Conservation (phyloP, 1,140 invertebrate genomes). For the Theocolax elegans region DNA sequence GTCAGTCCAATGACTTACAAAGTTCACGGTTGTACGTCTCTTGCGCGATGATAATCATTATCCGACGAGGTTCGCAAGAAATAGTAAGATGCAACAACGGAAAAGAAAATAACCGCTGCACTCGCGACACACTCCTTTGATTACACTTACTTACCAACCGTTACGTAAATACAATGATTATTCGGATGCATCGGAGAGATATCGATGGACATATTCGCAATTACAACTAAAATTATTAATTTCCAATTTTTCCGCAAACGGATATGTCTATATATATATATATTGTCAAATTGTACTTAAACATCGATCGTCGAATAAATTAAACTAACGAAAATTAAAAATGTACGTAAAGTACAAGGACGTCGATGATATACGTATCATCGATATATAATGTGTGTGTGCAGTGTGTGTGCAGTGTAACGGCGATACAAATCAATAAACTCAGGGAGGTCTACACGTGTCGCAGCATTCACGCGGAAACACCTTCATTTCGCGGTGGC, state of each 20-base stretch:
- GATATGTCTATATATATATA: neutral
- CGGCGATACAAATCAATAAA: no score
- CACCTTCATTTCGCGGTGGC: slow-evolving; percentile 1
- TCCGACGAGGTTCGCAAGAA: slow-evolving; percentile 18
- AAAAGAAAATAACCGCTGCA: neutral
- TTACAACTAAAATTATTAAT: no score
- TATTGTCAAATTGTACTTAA: no score
- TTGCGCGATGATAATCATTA: slow-evolving; percentile 22
- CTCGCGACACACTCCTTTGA: neutral
- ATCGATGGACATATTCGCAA: no score
- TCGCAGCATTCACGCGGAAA: slow-evolving; percentile 1
- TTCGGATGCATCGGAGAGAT: no score
- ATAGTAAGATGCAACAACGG: slow-evolving; percentile 23
- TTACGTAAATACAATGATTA: slow-evolving; percentile 31
- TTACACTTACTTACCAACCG: no score
- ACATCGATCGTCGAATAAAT: no score
- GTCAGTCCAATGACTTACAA: slow-evolving; percentile 12
- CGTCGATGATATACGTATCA: no score
- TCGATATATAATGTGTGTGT: no score
- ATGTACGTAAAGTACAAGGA: no score
- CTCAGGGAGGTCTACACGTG: neutral
- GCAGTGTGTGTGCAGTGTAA: no score
- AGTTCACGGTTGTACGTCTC: slow-evolving; percentile 28
- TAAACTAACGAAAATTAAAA: no score
- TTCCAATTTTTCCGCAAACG: slow-evolving; percentile 6